phyloP scores from a whole-genome alignment of 2,113 vertebrate genomes.

The Callopanchax toddi region DNA sequence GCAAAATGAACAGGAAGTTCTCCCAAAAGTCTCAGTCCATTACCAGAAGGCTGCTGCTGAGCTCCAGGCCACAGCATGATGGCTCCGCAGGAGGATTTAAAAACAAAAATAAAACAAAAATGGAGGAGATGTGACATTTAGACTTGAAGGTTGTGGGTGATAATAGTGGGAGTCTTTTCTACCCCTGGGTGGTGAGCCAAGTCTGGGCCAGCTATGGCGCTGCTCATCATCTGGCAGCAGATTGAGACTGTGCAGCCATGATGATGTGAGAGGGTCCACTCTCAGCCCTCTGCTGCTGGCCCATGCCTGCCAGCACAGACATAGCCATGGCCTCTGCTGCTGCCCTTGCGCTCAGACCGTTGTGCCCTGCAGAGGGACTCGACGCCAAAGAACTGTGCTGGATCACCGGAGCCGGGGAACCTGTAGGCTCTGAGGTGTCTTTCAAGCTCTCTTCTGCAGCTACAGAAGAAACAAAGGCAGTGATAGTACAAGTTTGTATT shows the following conservation, averaged over 20 bases:
- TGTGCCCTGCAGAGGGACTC: slow-evolving; percentile 80
- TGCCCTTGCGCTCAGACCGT: slow-evolving; percentile 88
- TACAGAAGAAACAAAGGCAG: slow-evolving; percentile 33
- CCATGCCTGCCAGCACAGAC: slow-evolving; percentile 95
- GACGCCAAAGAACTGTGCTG: slow-evolving; percentile 90
- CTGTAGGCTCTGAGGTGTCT: slow-evolving; percentile 88
- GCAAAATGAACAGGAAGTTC: slow-evolving; percentile 81
- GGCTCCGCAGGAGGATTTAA: slow-evolving; percentile 52
- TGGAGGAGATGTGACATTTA: slow-evolving; percentile 25
- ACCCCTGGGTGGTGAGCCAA: slow-evolving; percentile 48
- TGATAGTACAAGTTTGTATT: not conserved
- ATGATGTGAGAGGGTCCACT: slow-evolving; percentile 78
- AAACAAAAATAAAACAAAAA: slow-evolving; percentile 46
- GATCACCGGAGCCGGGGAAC: slow-evolving; percentile 91
- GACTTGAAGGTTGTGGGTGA: slow-evolving; percentile 22
- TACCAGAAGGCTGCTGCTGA: slow-evolving; percentile 79
- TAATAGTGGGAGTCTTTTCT: slow-evolving; percentile 38
- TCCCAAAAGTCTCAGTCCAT: slow-evolving; percentile 75
- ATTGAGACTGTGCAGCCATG: slow-evolving; percentile 93
- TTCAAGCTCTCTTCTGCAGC: slow-evolving; percentile 89
- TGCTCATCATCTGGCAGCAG: slow-evolving; percentile 94
- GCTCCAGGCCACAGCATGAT: slow-evolving; percentile 74
- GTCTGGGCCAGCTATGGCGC: slow-evolving; percentile 60
- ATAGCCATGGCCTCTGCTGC: slow-evolving; percentile 95
- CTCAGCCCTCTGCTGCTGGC: slow-evolving; percentile 90